Conservation (phyloP, 2,113 vertebrate species). For the Salvelinus alpinus region DNA sequence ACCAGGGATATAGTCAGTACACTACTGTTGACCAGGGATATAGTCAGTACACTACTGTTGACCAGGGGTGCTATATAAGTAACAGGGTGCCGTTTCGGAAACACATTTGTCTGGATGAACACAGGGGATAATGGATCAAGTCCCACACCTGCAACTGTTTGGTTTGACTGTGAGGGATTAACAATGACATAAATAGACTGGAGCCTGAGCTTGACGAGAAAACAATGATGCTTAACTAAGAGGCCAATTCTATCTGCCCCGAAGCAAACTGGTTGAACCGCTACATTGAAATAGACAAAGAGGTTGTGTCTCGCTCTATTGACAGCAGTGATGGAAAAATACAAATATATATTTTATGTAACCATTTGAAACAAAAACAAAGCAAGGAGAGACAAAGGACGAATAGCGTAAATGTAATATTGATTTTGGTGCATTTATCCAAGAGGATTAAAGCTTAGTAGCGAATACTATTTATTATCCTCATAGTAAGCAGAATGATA, state of each 20-base stretch:
- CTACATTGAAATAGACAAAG: constrained; percentile 25
- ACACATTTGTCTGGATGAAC: neutral
- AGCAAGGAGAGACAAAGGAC: neutral
- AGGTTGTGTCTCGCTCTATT: neutral
- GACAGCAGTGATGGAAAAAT: neutral
- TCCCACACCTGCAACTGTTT: constrained; percentile 14
- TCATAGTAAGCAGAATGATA: too few species aligned
- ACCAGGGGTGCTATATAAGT: too few species aligned
- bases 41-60: too few species aligned
- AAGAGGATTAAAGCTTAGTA: neutral
- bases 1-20: too few species aligned
- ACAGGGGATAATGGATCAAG: neutral
- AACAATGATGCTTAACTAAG: constrained; percentile 58
- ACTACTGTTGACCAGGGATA: too few species aligned
- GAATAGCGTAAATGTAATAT: neutral
- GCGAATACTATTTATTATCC: too few species aligned
- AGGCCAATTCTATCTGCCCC: constrained; percentile 50
- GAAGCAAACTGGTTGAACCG: neutral
- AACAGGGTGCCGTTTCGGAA: too few species aligned
- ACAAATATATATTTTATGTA: constrained; percentile 14
- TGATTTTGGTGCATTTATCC: constrained; percentile 32
- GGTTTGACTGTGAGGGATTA: constrained; percentile 46
- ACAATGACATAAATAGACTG: constrained; percentile 51
- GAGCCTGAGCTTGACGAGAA: constrained; percentile 36
- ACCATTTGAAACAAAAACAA: neutral